Base-by-base conservation (phyloP, 2,113 vertebrate genomes). In the Perccottus glenii region DNA sequence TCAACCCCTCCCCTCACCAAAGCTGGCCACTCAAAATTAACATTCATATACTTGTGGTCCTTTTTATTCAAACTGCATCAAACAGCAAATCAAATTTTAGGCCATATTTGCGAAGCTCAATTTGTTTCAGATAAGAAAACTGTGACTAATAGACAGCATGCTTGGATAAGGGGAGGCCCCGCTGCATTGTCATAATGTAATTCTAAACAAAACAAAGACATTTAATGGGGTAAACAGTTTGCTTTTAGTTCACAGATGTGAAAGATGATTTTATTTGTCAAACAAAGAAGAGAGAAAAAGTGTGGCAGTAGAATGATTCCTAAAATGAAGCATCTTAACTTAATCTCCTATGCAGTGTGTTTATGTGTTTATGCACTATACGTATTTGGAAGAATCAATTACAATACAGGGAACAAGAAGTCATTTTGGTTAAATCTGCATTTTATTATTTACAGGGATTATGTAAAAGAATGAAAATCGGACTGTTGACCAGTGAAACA, bases 21-120 rank as follows among this genome's bases (percentile, higher is more conserved):
- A 64, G 79, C 76, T 60, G 55, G 62, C 73, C 80, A 83, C 87
- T 88, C 75, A 73, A 84, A 84, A 87, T 86, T 81, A 89, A 64
- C 59, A 89, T 89, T 81, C 53, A 72, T 69, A 73, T 71, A 73
- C 76, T 69, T 45, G 38, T 14, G 27, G 45, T 40, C 64, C 69
- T 78, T 61, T 78, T 80, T 69, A 85, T 73, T 84, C 75, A 82
- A 82, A 86, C 80, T 49, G 78, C 82, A 89, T 78, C 68, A 84
- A 81, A 84, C 12, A 67, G 73, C 67, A 32, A 90, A 90, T 87
- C 78, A 52, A 87, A 85, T 78, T 66, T 50, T 51, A 45, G 45
- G 19, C 46, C 66, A 73, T 68, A 75, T 86, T 86, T 86, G 79
- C 84, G 66, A 70, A 11, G 78, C 67, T 82, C 40, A 77, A 69